Conservation (phyloP, 2,797 vertebrate genomes). For the Brachyalestes nurse region DNA sequence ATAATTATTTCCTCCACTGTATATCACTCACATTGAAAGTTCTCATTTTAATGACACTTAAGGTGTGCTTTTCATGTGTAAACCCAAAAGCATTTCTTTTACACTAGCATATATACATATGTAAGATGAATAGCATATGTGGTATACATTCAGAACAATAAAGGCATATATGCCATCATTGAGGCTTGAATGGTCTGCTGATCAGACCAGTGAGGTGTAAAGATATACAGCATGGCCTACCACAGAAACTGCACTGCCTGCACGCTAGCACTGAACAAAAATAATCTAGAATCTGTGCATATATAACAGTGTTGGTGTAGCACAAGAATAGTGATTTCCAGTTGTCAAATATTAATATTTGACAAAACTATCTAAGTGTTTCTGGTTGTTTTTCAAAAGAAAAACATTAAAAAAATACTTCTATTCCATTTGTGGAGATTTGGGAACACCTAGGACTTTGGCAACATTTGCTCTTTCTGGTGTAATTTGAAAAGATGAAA, state of each 20-base stretch:
- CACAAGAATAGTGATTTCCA: not conserved
- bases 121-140: conserved; percentile 23
- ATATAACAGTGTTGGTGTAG: not conserved
- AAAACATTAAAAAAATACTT: too few relatives aligned
- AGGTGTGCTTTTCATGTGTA: not conserved
- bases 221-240: conserved; percentile 4
- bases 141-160: conserved; percentile 30
- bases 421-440: too few relatives aligned
- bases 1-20: too few relatives aligned
- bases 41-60: too few relatives aligned
- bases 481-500: too few relatives aligned
- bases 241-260: conserved; percentile 5
- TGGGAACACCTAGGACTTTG: too few relatives aligned
- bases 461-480: too few relatives aligned
- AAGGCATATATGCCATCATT: conserved; percentile 23
- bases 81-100: not conserved
- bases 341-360: not conserved
- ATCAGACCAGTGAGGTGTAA: conserved; percentile 31
- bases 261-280: not conserved
- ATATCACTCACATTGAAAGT: too few relatives aligned
- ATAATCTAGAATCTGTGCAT: not conserved
- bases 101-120: not conserved
- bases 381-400: too few relatives aligned
- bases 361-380: not conserved
- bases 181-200: conserved; percentile 38